Percentiles rank a stretch among this genome's conserved stretches.
Conservation (phyloP, 2,113 vertebrate genomes). For the Salvelinus namaycush region DNA sequence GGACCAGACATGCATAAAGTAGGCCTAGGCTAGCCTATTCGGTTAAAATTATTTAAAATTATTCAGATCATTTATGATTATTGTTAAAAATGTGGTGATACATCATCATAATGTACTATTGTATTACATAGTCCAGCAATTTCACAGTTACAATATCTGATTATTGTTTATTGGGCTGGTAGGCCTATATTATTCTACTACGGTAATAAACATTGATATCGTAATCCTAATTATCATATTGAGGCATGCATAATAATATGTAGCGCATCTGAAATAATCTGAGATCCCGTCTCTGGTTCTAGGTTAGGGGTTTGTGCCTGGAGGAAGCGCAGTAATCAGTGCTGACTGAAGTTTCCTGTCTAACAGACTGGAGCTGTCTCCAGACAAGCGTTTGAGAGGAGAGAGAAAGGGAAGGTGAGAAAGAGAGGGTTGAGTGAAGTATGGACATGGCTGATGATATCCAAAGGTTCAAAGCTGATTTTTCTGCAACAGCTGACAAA, state of each 20-base stretch:
- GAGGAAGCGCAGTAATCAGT: conserved; percentile 76
- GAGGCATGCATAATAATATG: background rate
- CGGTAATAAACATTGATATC: background rate
- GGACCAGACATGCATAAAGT: no score
- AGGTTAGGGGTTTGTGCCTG: conserved; percentile 65
- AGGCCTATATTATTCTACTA: no score
- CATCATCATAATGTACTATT: no score
- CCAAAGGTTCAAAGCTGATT: background rate
- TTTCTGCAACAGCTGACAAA: background rate
- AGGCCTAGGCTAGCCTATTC: no score
- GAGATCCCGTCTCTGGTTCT: conserved; percentile 39
- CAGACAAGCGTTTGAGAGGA: conserved; percentile 30
- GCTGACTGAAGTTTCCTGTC: conserved; percentile 78
- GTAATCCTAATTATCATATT: background rate
- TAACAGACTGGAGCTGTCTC: conserved; percentile 60
- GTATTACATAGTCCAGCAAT: background rate
- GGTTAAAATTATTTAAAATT: no score
- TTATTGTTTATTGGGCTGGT: no score
- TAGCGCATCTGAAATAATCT: background rate
- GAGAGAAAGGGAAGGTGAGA: background rate
- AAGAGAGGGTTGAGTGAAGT: background rate
- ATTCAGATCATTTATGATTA: no score
- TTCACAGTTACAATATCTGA: background rate
- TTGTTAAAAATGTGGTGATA: no score
- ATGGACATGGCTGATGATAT: background rate